These are phyloP conservation scores for Diogma glabrata DNA, from an alignment of 2,888 invertebrate species.

Conservation along the genomic window DNA sequence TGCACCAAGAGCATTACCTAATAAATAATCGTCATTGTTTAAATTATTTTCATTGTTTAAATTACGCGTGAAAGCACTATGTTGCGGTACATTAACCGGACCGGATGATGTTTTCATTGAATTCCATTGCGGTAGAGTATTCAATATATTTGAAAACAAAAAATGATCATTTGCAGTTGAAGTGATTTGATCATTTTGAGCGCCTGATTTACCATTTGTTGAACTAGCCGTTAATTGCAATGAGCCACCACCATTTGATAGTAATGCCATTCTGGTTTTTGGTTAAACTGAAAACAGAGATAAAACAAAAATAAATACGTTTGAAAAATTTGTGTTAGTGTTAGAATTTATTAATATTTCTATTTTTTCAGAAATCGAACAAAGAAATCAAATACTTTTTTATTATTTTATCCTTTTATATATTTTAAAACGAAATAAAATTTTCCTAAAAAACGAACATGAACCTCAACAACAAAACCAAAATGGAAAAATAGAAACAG, in stretches of 20 bases:
- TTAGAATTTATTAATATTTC: no score
- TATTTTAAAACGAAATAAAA: no score
- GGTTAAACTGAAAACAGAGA: no score
- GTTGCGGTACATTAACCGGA: not conserved
- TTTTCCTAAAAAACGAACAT: no score
- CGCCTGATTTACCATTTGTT: not conserved
- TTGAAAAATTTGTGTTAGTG: no score
- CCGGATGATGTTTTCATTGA: conserved; percentile 1
- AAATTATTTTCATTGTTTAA: not conserved
- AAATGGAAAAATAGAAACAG: no score
- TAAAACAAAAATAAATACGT: no score
- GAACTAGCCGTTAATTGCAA: conserved; percentile 6
- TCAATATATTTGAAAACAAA: conserved; percentile 8
- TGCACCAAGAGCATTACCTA: conserved; percentile 6
- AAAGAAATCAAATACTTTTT: no score
- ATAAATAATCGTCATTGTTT: not conserved
- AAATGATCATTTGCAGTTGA: conserved; percentile 4
- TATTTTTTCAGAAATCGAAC: no score
- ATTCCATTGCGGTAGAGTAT: conserved; percentile 7
- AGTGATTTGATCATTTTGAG: not conserved
- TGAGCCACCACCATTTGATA: conserved; percentile 1
- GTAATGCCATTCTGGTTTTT: conserved; percentile 6
- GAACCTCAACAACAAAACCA: no score
- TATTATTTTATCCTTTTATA: no score
- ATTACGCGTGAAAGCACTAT: no score